phyloP scores from a whole-genome alignment of 1,140 invertebrate genomes.

The Frieseomelitta varia region DNA sequence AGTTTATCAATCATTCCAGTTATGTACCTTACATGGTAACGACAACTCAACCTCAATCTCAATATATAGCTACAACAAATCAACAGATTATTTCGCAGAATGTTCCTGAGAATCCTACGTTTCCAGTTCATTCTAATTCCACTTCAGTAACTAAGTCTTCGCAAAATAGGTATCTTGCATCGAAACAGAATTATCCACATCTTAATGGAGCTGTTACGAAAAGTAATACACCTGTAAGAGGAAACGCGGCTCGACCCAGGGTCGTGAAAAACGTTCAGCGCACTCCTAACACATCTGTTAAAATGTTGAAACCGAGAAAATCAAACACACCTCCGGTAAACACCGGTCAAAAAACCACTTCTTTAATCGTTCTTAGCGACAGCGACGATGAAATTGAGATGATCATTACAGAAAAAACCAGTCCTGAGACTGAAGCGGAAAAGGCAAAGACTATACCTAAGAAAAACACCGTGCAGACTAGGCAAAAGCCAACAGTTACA shows the following conservation, averaged over 20 bases:
- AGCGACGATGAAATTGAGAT: slow-evolving; percentile 81
- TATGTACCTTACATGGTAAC: slow-evolving; percentile 53
- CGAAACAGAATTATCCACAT: slow-evolving; percentile 50
- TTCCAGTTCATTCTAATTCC: not conserved
- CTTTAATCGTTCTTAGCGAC: slow-evolving; percentile 77
- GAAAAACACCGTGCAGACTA: not conserved
- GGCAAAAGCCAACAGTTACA: slow-evolving; percentile 58
- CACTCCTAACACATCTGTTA: not conserved
- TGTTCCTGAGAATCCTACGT: not conserved
- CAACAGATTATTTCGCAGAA: slow-evolving; percentile 25
- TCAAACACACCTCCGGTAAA: not conserved
- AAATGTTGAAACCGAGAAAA: not conserved
- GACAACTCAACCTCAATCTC: slow-evolving; percentile 28
- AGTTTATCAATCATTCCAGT: slow-evolving; percentile 46
- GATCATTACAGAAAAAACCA: slow-evolving; percentile 73
- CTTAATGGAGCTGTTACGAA: slow-evolving; percentile 64
- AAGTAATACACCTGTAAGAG: slow-evolving; percentile 41
- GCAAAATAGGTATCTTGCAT: slow-evolving; percentile 18
- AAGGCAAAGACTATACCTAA: not conserved
- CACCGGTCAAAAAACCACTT: slow-evolving; percentile 69
- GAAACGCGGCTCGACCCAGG: not conserved
- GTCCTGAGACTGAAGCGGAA: not conserved
- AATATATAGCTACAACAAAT: not conserved
- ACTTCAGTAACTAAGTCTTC: not conserved
- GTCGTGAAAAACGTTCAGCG: not conserved